These are phyloP conservation scores for Drosophila rhopaloa DNA, from an alignment of 1,140 invertebrate genomes.

Conservation along the genomic window DNA sequence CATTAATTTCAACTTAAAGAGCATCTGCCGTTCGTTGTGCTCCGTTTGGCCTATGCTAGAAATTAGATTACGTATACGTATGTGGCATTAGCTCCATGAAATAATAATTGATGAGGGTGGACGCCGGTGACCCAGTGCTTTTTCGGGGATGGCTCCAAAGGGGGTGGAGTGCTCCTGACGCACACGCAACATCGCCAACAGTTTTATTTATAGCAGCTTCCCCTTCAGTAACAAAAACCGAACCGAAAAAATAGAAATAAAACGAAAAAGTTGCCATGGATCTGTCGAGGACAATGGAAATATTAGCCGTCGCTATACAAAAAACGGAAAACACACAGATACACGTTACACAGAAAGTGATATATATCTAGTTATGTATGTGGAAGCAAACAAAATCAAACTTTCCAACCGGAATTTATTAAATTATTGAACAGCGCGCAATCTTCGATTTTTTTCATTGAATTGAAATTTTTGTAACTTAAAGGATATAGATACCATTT, in stretches of 20 bases:
- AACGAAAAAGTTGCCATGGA: slow-evolving; percentile 38
- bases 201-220: slow-evolving; percentile 52
- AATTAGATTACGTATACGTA: slow-evolving; percentile 36
- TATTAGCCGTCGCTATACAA: slow-evolving; percentile 19
- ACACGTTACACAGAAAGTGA: slow-evolving; percentile 16
- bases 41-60: not conserved
- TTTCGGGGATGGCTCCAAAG: not conserved
- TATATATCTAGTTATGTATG: slow-evolving; percentile 10
- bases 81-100: slow-evolving; percentile 35
- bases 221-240: slow-evolving; percentile 22
- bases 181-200: slow-evolving; percentile 37
- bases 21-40: not conserved
- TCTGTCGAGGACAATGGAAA: slow-evolving; percentile 46
- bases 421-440: slow-evolving; percentile 25
- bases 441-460: not conserved
- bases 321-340: slow-evolving; percentile 7
- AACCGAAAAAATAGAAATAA: slow-evolving; percentile 21
- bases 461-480: slow-evolving; percentile 6
- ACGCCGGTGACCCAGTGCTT: slow-evolving; percentile 19
- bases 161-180: slow-evolving; percentile 14
- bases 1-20: not conserved
- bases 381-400: slow-evolving; percentile 29
- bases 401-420: slow-evolving; percentile 27
- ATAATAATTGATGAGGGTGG: slow-evolving; percentile 51
- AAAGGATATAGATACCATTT: slow-evolving; percentile 1